Conservation (phyloP, 2,797 vertebrate species). For the Acomys russatus region DNA sequence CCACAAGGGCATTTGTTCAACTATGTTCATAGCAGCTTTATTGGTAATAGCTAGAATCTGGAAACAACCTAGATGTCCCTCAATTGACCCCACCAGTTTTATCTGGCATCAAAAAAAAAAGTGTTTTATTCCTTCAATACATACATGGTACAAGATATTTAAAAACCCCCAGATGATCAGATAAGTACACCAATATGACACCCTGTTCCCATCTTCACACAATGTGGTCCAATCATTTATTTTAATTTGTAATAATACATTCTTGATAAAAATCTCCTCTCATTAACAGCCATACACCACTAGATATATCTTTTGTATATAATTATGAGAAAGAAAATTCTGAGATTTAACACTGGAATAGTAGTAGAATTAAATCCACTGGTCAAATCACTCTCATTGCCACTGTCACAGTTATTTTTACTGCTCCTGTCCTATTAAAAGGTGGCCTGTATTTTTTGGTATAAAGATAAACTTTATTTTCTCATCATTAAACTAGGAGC, state of each 20-base stretch:
- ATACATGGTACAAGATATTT: not conserved
- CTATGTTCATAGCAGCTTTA: too few species aligned
- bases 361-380: not conserved
- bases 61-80: too few species aligned
- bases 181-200: not conserved
- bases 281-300: not conserved
- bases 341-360: conserved; percentile 12
- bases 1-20: too few species aligned
- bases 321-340: not conserved
- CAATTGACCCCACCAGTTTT: not conserved
- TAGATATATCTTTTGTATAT: not conserved
- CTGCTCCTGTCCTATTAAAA: not conserved
- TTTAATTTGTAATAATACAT: not conserved
- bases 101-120: conserved; percentile 14
- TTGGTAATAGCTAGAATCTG: too few species aligned
- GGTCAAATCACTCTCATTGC: not conserved
- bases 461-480: conserved; percentile 21
- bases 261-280: not conserved
- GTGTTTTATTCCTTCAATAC: not conserved
- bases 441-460: not conserved
- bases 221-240: not conserved
- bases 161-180: conserved; percentile 15
- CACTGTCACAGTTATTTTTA: not conserved
- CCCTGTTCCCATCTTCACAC: conserved; percentile 26
- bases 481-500: not conserved